Base-by-base conservation (phyloP, 2,888 invertebrate genomes). In the Danaus chrysippus region DNA sequence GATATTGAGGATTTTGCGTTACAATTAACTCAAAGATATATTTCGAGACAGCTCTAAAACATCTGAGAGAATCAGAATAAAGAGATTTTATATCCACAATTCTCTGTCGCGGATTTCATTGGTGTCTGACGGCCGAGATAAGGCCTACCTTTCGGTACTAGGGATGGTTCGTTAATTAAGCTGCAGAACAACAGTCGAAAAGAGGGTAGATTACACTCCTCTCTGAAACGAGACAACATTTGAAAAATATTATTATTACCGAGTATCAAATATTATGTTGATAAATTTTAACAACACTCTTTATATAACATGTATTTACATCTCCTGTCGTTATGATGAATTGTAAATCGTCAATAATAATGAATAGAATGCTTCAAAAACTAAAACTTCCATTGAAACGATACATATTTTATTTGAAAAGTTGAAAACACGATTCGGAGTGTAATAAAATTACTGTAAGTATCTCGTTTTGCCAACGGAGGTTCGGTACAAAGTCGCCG, bases 161-260 rank as follows among this genome's bases (percentile, higher is more conserved):
- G 64, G 71, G 69, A 67, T 67, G 68, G 66, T 68, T 67, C 69
- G 68, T 70, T 71, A 72, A 71, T 72, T 72, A 73, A 71, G 68
- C 70, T 65, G 68, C 67, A 66, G 63, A 66, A 66, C 66, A 68
- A 63, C 69, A 68, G 64, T 68, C 23, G 64, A 70, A 70, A 70
- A 67, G 68, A 68, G 70, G 68, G 68, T 64, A 68, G 69, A 69
- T 70, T 70, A 71, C 68, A 59, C 66, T 67, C 65, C 64, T 70
- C 65, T 63, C 64, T 68, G 63, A 67, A 69, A 66, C 67, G 62
- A 69, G 67, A 62, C 56, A 58, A 53, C 56, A 49, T 62, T 59
- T 53, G 49, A 54, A 67, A 59, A 62, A 62, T 60, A 43, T 58
- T 52, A 62, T 64, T 46, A 15, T n/a, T 46, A 46, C 15, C 12